Conservation (phyloP, 2,797 vertebrate species). For the Gymnopithys bicolor region DNA sequence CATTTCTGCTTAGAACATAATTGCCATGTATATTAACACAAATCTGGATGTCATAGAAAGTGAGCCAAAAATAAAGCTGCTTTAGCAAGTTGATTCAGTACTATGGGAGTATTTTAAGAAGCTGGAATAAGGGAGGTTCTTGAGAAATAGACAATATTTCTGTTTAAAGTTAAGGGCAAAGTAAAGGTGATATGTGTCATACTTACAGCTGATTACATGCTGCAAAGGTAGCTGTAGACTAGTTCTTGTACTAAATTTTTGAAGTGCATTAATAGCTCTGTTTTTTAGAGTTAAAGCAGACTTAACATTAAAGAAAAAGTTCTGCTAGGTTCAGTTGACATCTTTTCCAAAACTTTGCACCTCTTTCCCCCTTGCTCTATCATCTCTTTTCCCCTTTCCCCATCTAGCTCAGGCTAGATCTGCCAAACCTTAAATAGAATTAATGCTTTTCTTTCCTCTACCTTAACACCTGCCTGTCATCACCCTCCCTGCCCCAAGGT, state of each 20-base stretch:
- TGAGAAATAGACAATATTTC: neutral
- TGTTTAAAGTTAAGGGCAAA: neutral
- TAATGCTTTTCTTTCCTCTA: neutral
- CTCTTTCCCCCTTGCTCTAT: neutral
- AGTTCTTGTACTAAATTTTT: neutral
- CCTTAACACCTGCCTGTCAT: neutral
- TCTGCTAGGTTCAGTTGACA: neutral
- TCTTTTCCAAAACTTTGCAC: neutral
- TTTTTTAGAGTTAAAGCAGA: neutral
- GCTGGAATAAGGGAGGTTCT: neutral
- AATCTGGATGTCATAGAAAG: slow-evolving; percentile 2
- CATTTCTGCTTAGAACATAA: slow-evolving; percentile 37
- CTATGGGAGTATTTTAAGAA: slow-evolving; percentile 12
- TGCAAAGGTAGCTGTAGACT: neutral
- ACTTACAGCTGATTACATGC: neutral
- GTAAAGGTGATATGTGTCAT: neutral
- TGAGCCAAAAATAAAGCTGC: slow-evolving; percentile 37
- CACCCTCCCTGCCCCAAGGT: neutral
- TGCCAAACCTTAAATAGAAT: neutral
- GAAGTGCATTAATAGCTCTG: neutral
- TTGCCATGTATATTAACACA: slow-evolving; percentile 25
- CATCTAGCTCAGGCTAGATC: neutral
- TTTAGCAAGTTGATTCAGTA: neutral
- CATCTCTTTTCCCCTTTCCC: neutral
- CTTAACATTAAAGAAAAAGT: neutral